Evolutionary conservation across 2,797 vertebrate species (phyloP), one percentile per base, ranked within the genome.

Genomic region (Sarcophilus harrisii): DNA sequence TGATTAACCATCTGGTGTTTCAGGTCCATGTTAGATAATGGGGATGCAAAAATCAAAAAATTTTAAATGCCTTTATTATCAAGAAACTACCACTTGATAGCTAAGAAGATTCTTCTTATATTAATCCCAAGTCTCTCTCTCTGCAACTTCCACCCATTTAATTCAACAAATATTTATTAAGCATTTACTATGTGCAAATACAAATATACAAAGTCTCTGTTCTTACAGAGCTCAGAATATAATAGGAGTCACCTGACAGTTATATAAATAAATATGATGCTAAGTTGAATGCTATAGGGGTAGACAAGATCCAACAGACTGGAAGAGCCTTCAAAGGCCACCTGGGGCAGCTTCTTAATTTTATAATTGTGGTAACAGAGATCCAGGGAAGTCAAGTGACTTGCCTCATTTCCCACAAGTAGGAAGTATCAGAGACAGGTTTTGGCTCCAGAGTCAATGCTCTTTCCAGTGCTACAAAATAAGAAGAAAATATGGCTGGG

Each of bases 131-230:
- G 9, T 10, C 3, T 87, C 38, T 87, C 6, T 27, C 38, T 73
- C 21, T 49, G 73, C 38, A 87, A 87, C 21, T 87, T 87, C 73
- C 38, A 45, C 66, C 38, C 49, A 49, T 87, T 87, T 87, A 49
- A 87, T 87, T 87, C 73, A 87, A 45, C 73, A 87, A 87, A 87
- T 87, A 87, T 38, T 73, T 73, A 73, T 87, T 87, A 87, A 87
- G 73, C 0, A 87, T 87, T 87, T 87, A 27, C 73, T 27, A 87
- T 87, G 38, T 49, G 24, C 73, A 45, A 87, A 87, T 9, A 87
- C 38, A 87, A 87, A 87, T 8, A 45, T 45, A 87, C 21, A 27
- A 87, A 45, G 38, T 11, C 38, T 87, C 38, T 49, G 21, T 73
- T 87, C 38, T 45, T 9, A 87, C 38, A 27, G 38, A 45, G 38